phyloP scores from a whole-genome alignment of 2,888 invertebrate genomes.

The Chaetogeoica ovagalla region DNA sequence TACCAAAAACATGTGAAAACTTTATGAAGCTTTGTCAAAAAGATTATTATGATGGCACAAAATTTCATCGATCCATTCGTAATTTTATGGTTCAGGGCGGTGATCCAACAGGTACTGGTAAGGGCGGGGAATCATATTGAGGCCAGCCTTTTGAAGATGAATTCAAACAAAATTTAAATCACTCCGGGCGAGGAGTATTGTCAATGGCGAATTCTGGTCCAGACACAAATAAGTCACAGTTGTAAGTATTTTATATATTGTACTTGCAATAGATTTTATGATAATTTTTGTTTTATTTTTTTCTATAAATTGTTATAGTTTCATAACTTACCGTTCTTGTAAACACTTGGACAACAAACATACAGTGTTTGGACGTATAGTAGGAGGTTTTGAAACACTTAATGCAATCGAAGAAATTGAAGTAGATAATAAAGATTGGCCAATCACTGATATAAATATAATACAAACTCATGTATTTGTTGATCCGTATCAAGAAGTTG shows the following conservation, averaged over 20 bases:
- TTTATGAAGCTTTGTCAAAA: conserved; percentile 86
- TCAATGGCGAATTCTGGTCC: conserved; percentile 99
- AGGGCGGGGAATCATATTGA: conserved; percentile 94
- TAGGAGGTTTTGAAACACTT: conserved; percentile 92
- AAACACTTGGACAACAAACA: conserved; percentile 95
- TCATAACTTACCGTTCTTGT: conserved; percentile 95
- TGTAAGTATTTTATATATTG: conserved; percentile 68
- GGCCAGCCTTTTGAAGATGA: conserved; percentile 92
- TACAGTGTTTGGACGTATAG: conserved; percentile 95
- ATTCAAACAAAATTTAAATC: conserved; percentile 84
- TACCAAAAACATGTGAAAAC: conserved; percentile 94
- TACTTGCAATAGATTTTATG: background rate
- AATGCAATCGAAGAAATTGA: conserved; percentile 89
- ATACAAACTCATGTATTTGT: conserved; percentile 84
- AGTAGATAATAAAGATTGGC: conserved; percentile 90
- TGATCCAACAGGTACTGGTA: conserved; percentile 92
- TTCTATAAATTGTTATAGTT: conserved; percentile 65
- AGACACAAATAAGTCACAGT: conserved; percentile 95
- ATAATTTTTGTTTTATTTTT: background rate
- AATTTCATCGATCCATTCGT: conserved; percentile 91
- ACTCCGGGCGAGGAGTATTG: conserved; percentile 89
- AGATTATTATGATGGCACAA: conserved; percentile 91
- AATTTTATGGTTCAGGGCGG: conserved; percentile 99
- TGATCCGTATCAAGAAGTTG: conserved; percentile 92
- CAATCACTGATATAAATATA: conserved; percentile 86